Conservation (phyloP, 2,113 vertebrate genomes). For the Empidonax traillii region DNA sequence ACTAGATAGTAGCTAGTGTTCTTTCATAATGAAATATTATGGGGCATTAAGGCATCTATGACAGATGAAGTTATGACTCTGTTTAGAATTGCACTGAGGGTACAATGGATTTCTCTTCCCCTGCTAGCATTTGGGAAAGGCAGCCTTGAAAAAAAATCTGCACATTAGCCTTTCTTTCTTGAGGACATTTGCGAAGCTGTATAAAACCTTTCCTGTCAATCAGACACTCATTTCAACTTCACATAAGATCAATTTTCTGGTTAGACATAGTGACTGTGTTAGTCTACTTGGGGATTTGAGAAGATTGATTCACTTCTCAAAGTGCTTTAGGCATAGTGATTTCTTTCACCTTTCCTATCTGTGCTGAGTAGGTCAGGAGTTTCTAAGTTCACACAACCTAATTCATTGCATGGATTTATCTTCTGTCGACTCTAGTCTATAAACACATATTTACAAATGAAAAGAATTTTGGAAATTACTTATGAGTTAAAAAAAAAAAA, state of each 20-base stretch:
- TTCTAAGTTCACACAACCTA: not conserved
- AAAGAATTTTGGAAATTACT: not conserved
- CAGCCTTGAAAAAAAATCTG: not conserved
- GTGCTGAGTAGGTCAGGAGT: not conserved
- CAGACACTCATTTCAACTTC: slow-evolving; percentile 44
- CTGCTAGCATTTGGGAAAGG: not conserved
- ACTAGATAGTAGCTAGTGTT: not conserved
- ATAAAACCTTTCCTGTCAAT: slow-evolving; percentile 24
- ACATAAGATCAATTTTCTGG: slow-evolving; percentile 35
- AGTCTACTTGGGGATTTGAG: slow-evolving; percentile 42
- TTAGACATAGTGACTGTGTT: slow-evolving; percentile 20
- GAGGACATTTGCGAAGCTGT: slow-evolving; percentile 1
- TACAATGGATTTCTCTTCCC: not conserved
- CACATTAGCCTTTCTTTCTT: slow-evolving; percentile 10
- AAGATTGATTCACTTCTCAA: slow-evolving; percentile 52
- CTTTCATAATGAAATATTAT: not conserved
- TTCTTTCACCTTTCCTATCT: slow-evolving; percentile 20
- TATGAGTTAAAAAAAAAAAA: not conserved
- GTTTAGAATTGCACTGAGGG: not conserved
- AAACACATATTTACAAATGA: accelerated
- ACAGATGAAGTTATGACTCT: not conserved
- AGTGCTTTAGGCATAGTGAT: slow-evolving; percentile 46
- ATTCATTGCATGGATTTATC: not conserved
- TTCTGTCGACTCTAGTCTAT: not conserved
- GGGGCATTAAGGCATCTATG: not conserved